Evolutionary conservation across 1,140 invertebrate species (phyloP).

Genomic region (Wiebesia pumilae): DNA sequence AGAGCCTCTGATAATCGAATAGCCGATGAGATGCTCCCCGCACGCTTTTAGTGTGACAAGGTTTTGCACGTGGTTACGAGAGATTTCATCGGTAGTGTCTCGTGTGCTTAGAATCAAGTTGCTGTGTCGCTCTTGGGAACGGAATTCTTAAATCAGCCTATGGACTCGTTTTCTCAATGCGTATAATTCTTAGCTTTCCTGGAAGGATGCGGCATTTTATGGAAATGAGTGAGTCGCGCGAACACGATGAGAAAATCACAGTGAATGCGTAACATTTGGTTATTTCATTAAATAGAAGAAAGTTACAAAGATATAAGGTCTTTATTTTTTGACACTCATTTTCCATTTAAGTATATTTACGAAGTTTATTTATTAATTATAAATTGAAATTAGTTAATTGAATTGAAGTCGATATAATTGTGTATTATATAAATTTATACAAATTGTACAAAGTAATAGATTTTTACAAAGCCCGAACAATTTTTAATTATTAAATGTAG

Average conservation of each 20-base stretch:
- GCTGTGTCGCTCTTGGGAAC: constrained; percentile 25
- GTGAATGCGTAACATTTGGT: constrained; percentile 19
- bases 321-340: background rate
- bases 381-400: too few relatives aligned
- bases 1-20: background rate
- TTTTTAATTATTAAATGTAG: too few relatives aligned
- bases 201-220: constrained; percentile 46
- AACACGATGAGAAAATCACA: constrained; percentile 35
- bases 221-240: constrained; percentile 45
- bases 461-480: too few relatives aligned
- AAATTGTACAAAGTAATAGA: too few relatives aligned
- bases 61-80: constrained; percentile 13
- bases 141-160: constrained; percentile 25
- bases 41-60: constrained; percentile 32
- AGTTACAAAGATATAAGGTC: background rate
- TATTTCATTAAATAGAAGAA: background rate
- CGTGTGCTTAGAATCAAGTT: constrained; percentile 6
- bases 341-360: background rate
- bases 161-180: constrained; percentile 28
- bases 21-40: background rate
- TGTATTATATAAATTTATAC: too few relatives aligned
- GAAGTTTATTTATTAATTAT: background rate
- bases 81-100: background rate
- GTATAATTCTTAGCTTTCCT: constrained; percentile 47
- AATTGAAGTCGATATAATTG: too few relatives aligned